Evolutionary conservation across 2,888 invertebrate species (phyloP), one percentile per base, ranked within the genome.

Genomic region (Malthinus flaveolus): DNA sequence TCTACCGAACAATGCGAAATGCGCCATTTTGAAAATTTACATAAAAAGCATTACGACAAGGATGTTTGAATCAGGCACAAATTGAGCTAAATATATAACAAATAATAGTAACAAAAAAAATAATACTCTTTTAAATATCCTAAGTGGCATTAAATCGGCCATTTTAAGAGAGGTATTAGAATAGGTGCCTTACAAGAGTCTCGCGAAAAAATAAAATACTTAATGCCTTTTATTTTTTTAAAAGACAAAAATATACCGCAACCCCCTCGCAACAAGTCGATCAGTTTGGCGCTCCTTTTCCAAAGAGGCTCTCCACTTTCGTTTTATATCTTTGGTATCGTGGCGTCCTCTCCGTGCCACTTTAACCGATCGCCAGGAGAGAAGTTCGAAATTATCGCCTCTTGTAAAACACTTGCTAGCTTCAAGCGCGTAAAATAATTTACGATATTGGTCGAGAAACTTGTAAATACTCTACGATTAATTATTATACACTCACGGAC

Each of bases 361-460:
- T 23, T 5, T 2, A 23, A 23, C 23, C 5, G 23, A 23, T n/a
- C 23, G 23, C 23, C 5, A n/a, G 23, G 23, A 23, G 23, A 23
- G 23, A 23, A 23, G 23, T 2, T 23, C 5, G 2, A 23, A 5
- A 3, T 23, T 23, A n/a, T 23, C 2, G 15, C 23, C 37, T 37
- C 49, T 49, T 49, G 37, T 49, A 49, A 49, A 49, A 49, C 49
- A 35, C 13, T 37, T 5, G 23, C 23, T 23, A 5, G 5, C 5
- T 23, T 23, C 5, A 23, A 23, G 23, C 23, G 5, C 5, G 5
- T 5, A 23, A 23, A 23, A 23, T 2, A 23, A 23, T 23, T 23
- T 23, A 23, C 23, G 51, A 46, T 57, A 50, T 59, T 59, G 59
- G 59, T 59, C 59, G 50, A 59, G 46, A 50, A 59, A 33, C 13